Evolutionary conservation across 2,797 vertebrate species (phyloP).

Genomic region (Knipowitschia caucasica): DNA sequence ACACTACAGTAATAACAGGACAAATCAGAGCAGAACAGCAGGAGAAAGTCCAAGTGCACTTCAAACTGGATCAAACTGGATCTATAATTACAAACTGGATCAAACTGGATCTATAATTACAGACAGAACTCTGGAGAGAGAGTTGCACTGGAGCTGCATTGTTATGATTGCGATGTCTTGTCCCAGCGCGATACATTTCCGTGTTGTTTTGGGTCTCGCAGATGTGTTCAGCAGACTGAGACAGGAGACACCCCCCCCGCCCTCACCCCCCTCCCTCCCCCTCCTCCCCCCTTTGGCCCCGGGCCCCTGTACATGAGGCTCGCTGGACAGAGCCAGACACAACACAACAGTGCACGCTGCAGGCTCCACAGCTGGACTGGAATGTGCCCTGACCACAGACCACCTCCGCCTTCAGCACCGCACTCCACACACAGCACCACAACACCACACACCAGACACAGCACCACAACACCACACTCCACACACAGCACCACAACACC

Average conservation of each 20-base stretch:
- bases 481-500: neutral
- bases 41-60: no score
- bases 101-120: no score
- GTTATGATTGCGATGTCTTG: no score
- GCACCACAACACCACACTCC: neutral
- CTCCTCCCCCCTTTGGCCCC: constrained; percentile 43
- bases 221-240: constrained; percentile 48
- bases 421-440: no score
- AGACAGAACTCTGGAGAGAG: no score
- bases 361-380: constrained; percentile 77
- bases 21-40: no score
- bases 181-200: neutral
- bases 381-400: constrained; percentile 80
- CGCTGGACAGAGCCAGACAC: constrained; percentile 78
- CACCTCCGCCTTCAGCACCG: constrained; percentile 47
- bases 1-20: no score
- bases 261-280: constrained; percentile 12
- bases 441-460: constrained; percentile 42
- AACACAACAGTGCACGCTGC: constrained; percentile 77
- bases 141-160: no score
- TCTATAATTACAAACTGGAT: no score
- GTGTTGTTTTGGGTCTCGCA: constrained; percentile 36
- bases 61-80: no score
- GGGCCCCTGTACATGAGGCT: constrained; percentile 68
- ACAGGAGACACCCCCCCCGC: constrained; percentile 42